Evolutionary conservation across 1,140 invertebrate genomes (phyloP).

Genomic region (Nixonia krombeini): DNA sequence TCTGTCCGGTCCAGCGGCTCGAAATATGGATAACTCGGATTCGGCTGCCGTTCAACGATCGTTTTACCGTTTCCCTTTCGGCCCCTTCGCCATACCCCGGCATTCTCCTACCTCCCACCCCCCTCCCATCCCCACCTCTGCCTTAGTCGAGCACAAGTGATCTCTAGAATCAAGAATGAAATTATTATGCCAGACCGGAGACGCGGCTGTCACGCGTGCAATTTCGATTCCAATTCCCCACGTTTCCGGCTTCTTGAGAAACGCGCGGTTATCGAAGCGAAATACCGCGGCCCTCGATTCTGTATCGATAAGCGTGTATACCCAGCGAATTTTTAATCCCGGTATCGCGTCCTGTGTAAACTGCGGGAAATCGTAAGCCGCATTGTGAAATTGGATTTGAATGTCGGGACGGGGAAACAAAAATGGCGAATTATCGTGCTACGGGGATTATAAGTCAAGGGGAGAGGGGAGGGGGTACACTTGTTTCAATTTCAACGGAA

Average conservation of each 20-base stretch:
- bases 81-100: not conserved
- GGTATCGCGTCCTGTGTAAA: too few species aligned
- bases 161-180: slow-evolving; percentile 31
- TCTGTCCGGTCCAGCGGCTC: slow-evolving; percentile 57
- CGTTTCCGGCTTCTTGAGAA: not conserved
- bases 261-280: slow-evolving; percentile 5
- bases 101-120: not conserved
- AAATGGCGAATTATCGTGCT: too few species aligned
- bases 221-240: slow-evolving; percentile 32
- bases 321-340: too few species aligned
- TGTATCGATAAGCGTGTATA: too few species aligned
- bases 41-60: slow-evolving; percentile 1
- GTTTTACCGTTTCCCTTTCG: slow-evolving; percentile 1
- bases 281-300: too few species aligned
- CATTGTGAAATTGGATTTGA: too few species aligned
- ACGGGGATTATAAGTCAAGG: too few species aligned
- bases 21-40: slow-evolving; percentile 58
- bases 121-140: too few species aligned
- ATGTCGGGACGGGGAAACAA: too few species aligned
- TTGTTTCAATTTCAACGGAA: too few species aligned
- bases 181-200: slow-evolving; percentile 31
- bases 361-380: too few species aligned
- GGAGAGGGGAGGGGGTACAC: too few species aligned
- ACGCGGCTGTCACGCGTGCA: slow-evolving; percentile 13
- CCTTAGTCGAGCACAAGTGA: slow-evolving; percentile 7